Percentiles rank a stretch among this genome's conserved stretches.
phyloP scores from a whole-genome alignment of 2,888 invertebrate species.

The Himalopsyche japonica region DNA sequence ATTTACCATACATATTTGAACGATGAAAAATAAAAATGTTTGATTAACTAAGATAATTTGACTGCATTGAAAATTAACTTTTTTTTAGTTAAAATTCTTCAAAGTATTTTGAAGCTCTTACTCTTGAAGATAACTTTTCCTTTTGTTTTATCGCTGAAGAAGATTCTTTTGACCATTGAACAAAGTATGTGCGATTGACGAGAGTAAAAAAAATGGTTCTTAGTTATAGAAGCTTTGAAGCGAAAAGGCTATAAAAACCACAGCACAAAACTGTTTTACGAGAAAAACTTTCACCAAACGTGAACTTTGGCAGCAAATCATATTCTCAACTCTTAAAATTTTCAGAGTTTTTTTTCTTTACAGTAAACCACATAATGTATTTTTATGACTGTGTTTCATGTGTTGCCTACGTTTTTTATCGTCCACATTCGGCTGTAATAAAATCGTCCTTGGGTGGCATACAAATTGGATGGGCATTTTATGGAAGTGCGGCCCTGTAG shows the following conservation, averaged over 20 bases:
- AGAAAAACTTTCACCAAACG: not conserved
- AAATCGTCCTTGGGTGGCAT: not conserved
- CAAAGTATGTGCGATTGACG: too few species aligned
- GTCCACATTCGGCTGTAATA: not conserved
- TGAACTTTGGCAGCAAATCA: not conserved
- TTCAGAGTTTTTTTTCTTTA: not conserved
- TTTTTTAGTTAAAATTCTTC: too few species aligned
- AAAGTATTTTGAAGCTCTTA: too few species aligned
- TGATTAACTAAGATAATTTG: too few species aligned
- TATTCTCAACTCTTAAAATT: conserved; percentile 2
- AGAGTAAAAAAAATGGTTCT: too few species aligned
- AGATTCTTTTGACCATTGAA: too few species aligned
- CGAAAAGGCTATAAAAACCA: not conserved
- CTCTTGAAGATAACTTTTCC: too few species aligned
- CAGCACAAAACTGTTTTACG: not conserved
- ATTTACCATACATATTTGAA: too few species aligned
- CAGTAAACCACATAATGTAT: not conserved
- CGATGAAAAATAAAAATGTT: too few species aligned
- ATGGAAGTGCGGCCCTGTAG: not conserved
- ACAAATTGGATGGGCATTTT: not conserved
- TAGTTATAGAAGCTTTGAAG: too few species aligned
- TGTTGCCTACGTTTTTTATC: not conserved
- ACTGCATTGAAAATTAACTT: too few species aligned
- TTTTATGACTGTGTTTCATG: not conserved
- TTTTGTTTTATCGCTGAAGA: too few species aligned